These are phyloP conservation scores for Leptopilina myrica DNA, from an alignment of 2,888 invertebrate species.

Conservation along the genomic window DNA sequence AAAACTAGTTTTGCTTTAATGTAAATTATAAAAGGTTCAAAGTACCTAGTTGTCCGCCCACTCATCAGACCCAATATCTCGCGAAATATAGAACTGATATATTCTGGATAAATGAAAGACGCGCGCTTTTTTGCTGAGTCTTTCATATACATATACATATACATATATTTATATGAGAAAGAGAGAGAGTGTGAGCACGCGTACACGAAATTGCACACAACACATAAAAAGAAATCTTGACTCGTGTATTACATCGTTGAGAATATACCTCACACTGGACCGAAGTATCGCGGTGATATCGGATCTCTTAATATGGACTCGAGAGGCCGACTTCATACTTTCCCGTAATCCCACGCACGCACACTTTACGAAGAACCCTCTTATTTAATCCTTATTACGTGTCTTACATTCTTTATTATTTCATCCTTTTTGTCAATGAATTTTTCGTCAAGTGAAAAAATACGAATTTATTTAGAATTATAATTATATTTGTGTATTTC, in stretches of 20 bases:
- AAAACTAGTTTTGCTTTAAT: conserved; percentile 31
- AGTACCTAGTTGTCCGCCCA: conserved; percentile 35
- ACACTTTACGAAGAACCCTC: conserved; percentile 40
- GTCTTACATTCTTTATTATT: conserved; percentile 18
- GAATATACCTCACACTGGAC: conserved; percentile 21
- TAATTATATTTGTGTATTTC: no score
- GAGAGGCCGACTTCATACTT: conserved; percentile 62
- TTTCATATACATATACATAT: background rate
- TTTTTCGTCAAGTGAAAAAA: conserved; percentile 1
- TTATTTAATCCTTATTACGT: conserved; percentile 24
- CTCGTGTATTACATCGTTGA: conserved; percentile 36
- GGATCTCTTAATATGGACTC: conserved; percentile 67
- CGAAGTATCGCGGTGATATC: conserved; percentile 49
- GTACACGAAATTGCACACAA: conserved; percentile 18
- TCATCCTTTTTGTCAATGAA: conserved; percentile 18
- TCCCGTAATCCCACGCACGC: conserved; percentile 64
- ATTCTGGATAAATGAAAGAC: conserved; percentile 33
- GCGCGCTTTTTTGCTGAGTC: conserved; percentile 21
- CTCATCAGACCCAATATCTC: conserved; percentile 25
- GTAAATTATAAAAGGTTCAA: conserved; percentile 35
- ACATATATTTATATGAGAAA: no score
- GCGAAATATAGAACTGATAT: conserved; percentile 40
- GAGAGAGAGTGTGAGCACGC: conserved; percentile 22
- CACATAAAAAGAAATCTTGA: conserved; percentile 21
- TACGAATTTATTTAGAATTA: background rate